Evolutionary conservation across 2,797 vertebrate genomes (phyloP).

Genomic region (Eulemur coronatus): DNA sequence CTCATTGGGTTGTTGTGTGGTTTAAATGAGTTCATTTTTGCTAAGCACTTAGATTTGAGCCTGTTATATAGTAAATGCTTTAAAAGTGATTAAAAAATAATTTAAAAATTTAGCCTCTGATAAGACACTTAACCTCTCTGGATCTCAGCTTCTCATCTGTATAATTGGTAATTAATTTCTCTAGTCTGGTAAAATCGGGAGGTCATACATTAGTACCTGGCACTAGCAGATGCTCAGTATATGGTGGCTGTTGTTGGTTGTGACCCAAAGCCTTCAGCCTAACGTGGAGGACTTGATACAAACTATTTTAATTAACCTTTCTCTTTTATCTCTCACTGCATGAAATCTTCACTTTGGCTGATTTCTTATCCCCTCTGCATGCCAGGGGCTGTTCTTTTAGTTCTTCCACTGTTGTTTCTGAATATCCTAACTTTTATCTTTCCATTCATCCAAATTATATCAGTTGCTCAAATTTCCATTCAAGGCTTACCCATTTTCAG

Average conservation of each 20-base stretch:
- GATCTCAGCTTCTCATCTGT: not conserved
- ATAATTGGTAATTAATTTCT: not conserved
- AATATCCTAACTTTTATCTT: not conserved
- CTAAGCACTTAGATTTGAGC: not conserved
- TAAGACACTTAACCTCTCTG: not conserved
- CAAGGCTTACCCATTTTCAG: not conserved
- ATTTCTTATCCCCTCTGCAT: not conserved
- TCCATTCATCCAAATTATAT: not conserved
- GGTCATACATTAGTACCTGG: not conserved
- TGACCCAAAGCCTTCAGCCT: not conserved
- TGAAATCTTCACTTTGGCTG: not conserved
- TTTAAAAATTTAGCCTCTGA: not conserved
- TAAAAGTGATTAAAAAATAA: conserved; percentile 33
- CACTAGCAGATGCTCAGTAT: not conserved
- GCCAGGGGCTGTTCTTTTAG: not conserved
- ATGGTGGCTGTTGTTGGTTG: no score
- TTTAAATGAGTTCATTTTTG: conserved; percentile 14
- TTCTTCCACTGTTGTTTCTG: not conserved
- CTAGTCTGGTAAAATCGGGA: not conserved
- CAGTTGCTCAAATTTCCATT: not conserved
- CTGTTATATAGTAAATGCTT: not conserved
- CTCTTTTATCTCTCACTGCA: not conserved
- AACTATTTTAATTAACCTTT: not conserved
- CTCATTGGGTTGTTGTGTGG: not conserved
- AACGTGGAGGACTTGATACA: not conserved